Evolutionary conservation across 2,797 vertebrate species (phyloP).

Genomic region (Typhlichthys subterraneus): DNA sequence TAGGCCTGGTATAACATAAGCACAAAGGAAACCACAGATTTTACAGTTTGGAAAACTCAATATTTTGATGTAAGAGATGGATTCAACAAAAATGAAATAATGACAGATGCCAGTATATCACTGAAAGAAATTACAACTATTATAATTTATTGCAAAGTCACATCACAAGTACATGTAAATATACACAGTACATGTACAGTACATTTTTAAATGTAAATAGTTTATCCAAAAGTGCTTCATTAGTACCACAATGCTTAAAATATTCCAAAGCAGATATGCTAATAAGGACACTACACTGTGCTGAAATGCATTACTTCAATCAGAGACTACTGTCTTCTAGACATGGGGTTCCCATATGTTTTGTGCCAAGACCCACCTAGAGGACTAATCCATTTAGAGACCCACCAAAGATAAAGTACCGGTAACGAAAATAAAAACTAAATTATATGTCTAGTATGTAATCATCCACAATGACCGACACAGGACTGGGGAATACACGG

Average conservation of each 20-base stretch:
- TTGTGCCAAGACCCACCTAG: no score
- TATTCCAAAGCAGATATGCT: neutral
- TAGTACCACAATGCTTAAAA: no score
- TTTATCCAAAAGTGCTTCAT: no score
- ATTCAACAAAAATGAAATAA: neutral
- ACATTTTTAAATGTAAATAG: no score
- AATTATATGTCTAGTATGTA: no score
- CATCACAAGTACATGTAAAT: no score
- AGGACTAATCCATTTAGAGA: no score
- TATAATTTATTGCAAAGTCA: neutral
- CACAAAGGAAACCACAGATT: neutral
- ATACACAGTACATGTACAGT: no score
- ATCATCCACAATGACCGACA: no score
- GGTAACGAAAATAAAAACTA: no score
- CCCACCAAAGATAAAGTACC: no score
- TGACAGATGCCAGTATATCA: neutral
- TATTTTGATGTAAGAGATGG: neutral
- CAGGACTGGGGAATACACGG: no score
- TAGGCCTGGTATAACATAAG: conserved; percentile 80
- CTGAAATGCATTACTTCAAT: neutral
- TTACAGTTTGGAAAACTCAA: neutral
- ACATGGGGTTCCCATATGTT: neutral
- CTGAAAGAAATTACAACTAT: conserved; percentile 7
- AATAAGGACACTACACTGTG: neutral
- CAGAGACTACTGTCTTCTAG: neutral